A percentile compares a stretch with the other conserved stretches of the same genome.
These are phyloP conservation scores for Hirundo rustica DNA, from an alignment of 2,797 vertebrate genomes.

Conservation along the genomic window DNA sequence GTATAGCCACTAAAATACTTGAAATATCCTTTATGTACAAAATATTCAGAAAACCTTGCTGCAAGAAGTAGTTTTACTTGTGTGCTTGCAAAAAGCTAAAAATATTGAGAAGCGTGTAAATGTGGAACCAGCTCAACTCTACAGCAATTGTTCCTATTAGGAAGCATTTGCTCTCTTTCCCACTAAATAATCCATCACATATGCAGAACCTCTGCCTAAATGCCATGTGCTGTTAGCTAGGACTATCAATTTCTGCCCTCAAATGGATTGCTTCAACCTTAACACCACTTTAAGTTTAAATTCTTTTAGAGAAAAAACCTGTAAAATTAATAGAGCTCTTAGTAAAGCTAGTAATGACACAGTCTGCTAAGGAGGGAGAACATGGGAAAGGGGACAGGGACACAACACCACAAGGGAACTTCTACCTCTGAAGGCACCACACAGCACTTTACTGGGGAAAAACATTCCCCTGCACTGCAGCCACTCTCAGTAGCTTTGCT, in stretches of 20 bases:
- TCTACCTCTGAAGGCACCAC: background rate
- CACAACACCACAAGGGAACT: background rate
- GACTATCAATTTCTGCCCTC: background rate
- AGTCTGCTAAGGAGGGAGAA: background rate
- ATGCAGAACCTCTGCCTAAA: background rate
- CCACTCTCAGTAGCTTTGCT: background rate
- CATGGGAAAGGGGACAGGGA: background rate
- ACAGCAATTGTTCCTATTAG: background rate
- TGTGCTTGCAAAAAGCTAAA: background rate
- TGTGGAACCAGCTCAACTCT: background rate
- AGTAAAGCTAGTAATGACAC: background rate
- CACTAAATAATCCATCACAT: background rate
- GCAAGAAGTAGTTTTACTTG: background rate
- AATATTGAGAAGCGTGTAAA: background rate
- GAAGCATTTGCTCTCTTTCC: background rate
- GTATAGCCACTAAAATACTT: background rate
- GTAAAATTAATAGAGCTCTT: background rate
- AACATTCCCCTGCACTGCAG: background rate
- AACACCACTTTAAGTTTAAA: background rate
- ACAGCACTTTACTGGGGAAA: background rate
- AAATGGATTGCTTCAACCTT: background rate
- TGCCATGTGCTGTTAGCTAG: background rate
- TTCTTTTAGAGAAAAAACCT: background rate
- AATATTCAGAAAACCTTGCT: background rate
- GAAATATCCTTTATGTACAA: background rate